Percentiles rank a stretch among this genome's conserved stretches.
These are phyloP conservation scores for Leptocoma aspasia DNA, from an alignment of 2,113 vertebrate genomes.

Conservation along the genomic window DNA sequence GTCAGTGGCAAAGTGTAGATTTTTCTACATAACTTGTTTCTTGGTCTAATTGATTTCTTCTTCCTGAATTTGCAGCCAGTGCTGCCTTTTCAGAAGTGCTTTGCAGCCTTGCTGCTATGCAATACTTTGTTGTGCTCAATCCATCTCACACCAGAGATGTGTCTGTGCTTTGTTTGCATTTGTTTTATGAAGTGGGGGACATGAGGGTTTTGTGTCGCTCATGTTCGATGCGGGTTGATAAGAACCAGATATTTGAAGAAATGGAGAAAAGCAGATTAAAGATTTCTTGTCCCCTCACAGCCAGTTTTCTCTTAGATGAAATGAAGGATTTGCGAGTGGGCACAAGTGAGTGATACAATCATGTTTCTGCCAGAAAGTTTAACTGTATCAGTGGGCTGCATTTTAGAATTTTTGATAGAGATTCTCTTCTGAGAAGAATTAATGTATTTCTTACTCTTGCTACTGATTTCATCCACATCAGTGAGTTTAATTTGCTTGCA, in stretches of 20 bases:
- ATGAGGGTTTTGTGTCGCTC: not conserved
- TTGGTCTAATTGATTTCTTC: not conserved
- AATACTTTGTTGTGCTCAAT: not conserved
- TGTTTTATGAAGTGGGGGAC: not conserved
- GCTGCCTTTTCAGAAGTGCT: not conserved
- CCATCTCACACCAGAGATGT: not conserved
- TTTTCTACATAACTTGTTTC: not conserved
- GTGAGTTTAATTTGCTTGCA: not conserved
- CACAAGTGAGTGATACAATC: not conserved
- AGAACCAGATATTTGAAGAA: constrained; percentile 1
- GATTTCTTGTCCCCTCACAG: constrained; percentile 1
- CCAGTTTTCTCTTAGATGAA: not conserved
- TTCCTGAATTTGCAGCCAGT: not conserved
- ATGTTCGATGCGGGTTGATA: not conserved
- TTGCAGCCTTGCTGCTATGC: not conserved
- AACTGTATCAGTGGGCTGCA: not conserved
- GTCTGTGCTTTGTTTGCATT: not conserved
- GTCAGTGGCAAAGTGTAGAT: not conserved
- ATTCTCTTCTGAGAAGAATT: not conserved
- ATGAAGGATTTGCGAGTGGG: not conserved
- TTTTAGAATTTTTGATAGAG: not conserved
- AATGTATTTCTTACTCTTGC: not conserved
- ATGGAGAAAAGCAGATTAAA: not conserved
- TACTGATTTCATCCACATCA: not conserved
- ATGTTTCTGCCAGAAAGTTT: not conserved